Evolutionary conservation across 2,888 invertebrate genomes (phyloP), one percentile per base, ranked within the genome.

Genomic region (Resseliella maxima): DNA sequence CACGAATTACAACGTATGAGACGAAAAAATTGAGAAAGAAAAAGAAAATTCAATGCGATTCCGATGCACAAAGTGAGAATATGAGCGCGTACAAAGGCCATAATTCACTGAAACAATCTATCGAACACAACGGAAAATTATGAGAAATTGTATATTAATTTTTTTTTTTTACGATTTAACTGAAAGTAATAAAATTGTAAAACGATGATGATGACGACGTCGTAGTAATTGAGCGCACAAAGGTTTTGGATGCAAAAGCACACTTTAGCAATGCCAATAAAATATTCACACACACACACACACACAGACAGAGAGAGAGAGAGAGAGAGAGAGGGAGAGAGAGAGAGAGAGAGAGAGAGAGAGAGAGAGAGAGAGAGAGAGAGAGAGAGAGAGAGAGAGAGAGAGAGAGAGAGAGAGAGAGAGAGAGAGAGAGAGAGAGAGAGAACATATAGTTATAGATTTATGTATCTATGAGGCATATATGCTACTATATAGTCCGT

Each of bases 101-200:
- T 72, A 72, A 72, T 72, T 72, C 72, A 72, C 72, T 72, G 72
- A 72, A 72, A 72, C 72, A 72, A 72, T 72, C 31, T 72, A 72
- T 72, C 2, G 72, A 72, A 72, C 15, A 72, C 72, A 72, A 72
- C 72, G 72, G 31, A 35, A 72, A 59, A 59, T 59, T 59, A 59
- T 59, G 59, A 59, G 59, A 59, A 72, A 72, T 72, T 72, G 72
- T 72, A 72, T 72, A 31, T 31, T 72, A 72, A 83, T 6, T 2
- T n/a, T 38, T 83, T 83, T 81, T 81, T 81, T 83, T 83, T 83
- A 38, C 38, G 38, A 38, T 38, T 83, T 83, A 83, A 38, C 83
- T 83, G 83, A 83, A 83, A 83, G 38, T 83, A 83, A 83, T 83
- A 83, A 83, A 83, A 83, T 83, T 83, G 83, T 83, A 38, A 83